Conservation (phyloP, 1,140 invertebrate species). For the Brachionus paranguensis region DNA sequence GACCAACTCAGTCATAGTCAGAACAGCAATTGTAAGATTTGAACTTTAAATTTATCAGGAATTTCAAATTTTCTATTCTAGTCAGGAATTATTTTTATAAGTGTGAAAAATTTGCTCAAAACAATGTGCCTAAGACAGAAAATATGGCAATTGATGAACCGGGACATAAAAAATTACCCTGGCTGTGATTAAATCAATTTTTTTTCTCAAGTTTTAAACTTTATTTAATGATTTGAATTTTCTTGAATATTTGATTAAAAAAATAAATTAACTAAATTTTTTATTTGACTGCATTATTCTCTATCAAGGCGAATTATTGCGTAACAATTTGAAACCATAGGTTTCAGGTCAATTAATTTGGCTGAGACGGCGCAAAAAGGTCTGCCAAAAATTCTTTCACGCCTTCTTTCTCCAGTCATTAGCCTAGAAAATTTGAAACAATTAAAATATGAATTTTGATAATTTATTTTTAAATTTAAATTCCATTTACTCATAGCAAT, state of each 20-base stretch:
- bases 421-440: not conserved
- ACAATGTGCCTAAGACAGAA: not conserved
- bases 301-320: slow-evolving; percentile 6
- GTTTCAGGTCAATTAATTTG: not conserved
- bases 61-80: not conserved
- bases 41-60: not conserved
- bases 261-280: not conserved
- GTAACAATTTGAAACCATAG: not conserved
- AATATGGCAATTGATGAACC: slow-evolving; percentile 1
- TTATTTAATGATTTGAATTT: not conserved
- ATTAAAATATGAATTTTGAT: not conserved
- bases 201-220: slow-evolving; percentile 26
- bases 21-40: slow-evolving; percentile 18
- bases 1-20: not conserved
- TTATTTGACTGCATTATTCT: not conserved
- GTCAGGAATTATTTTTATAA: slow-evolving; percentile 17
- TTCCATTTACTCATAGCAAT: slow-evolving; percentile 27
- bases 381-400: slow-evolving; percentile 4
- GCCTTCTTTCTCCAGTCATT: slow-evolving; percentile 22
- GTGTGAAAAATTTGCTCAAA: slow-evolving; percentile 11
- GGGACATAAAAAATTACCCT: slow-evolving; percentile 19
- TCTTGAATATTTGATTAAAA: not conserved
- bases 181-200: not conserved
- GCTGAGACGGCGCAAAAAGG: slow-evolving; percentile 22
- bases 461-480: not conserved